Percentiles rank a stretch among this genome's conserved stretches.
Conservation (phyloP, 2,113 vertebrate genomes). For the Corydoras maculifer region DNA sequence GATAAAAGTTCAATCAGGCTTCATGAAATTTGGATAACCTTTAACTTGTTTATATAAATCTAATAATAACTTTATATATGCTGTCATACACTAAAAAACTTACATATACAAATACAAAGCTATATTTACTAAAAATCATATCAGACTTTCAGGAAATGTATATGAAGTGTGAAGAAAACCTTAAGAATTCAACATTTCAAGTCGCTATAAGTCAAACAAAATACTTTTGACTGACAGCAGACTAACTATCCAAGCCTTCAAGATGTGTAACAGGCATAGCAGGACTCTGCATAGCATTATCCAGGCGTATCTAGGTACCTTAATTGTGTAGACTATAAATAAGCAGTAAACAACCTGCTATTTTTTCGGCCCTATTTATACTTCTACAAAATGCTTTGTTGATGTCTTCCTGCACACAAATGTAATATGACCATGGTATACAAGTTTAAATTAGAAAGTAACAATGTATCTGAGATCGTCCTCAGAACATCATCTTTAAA, state of each 20-base stretch:
- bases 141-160: not conserved
- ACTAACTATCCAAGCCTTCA: slow-evolving; percentile 27
- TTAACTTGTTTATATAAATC: not conserved
- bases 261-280: slow-evolving; percentile 24
- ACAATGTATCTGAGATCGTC: not conserved
- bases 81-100: no score
- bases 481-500: not conserved
- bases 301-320: slow-evolving; percentile 33
- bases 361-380: slow-evolving; percentile 10
- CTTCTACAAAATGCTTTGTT: not conserved
- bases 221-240: slow-evolving; percentile 21
- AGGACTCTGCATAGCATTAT: slow-evolving; percentile 17
- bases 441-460: not conserved
- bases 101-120: no score
- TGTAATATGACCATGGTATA: not conserved
- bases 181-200: not conserved
- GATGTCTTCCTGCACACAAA: not conserved
- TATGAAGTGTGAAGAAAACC: not conserved
- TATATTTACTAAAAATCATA: not conserved
- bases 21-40: not conserved
- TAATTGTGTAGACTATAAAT: slow-evolving; percentile 33
- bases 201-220: slow-evolving; percentile 13
- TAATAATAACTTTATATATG: not conserved
- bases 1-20: not conserved
- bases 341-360: slow-evolving; percentile 7